phyloP scores from a whole-genome alignment of 2,888 invertebrate genomes.

The Monopis laevigella region DNA sequence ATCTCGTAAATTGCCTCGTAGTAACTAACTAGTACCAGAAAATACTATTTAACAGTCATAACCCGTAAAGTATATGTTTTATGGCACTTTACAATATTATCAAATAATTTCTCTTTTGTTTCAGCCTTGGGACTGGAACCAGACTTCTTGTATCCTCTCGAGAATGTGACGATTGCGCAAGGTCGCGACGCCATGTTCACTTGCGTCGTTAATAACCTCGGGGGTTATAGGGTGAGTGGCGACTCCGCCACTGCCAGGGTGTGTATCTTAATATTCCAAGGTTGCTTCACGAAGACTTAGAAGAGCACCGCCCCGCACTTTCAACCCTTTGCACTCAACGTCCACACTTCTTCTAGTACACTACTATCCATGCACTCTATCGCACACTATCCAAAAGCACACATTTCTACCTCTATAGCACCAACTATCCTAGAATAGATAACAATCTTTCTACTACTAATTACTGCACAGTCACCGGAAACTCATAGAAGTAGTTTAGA shows the following conservation, averaged over 20 bases:
- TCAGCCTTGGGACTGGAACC: constrained; percentile 80
- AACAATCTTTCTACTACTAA: constrained; percentile 22
- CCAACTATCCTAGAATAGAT: constrained; percentile 56
- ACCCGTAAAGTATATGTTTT: no score
- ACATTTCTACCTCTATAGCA: constrained; percentile 34
- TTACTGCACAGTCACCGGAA: not conserved
- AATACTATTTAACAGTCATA: no score
- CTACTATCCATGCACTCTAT: constrained; percentile 54
- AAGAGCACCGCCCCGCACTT: constrained; percentile 55
- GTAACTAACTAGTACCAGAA: no score
- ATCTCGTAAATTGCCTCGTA: no score
- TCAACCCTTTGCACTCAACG: constrained; percentile 50
- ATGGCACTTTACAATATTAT: no score
- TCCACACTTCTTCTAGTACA: constrained; percentile 23
- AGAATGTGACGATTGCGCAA: constrained; percentile 85
- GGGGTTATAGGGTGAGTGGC: constrained; percentile 92
- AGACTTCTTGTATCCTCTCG: constrained; percentile 80
- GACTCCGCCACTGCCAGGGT: constrained; percentile 85
- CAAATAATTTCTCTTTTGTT: constrained; percentile 40
- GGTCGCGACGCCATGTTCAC: constrained; percentile 86
- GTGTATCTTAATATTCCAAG: constrained; percentile 72
- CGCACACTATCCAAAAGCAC: constrained; percentile 26
- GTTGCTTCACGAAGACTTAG: constrained; percentile 48
- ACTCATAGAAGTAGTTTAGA: constrained; percentile 9
- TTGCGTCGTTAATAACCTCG: constrained; percentile 86